Conservation (phyloP, 2,113 vertebrate genomes). For the Malurus alboscapulatus region DNA sequence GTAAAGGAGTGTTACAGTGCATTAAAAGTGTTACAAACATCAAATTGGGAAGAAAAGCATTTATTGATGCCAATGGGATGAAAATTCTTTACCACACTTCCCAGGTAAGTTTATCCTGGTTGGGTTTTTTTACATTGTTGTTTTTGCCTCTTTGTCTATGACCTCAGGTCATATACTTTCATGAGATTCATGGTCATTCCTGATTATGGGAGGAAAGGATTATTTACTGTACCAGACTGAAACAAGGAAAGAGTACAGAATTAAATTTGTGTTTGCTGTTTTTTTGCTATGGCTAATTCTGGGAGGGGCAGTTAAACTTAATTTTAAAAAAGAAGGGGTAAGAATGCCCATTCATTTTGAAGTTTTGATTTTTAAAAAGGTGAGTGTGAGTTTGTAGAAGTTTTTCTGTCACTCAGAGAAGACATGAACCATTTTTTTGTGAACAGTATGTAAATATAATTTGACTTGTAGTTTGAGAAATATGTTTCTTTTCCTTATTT, state of each 20-base stretch:
- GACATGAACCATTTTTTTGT: not conserved
- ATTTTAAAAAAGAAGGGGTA: fast-evolving
- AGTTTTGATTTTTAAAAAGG: not conserved
- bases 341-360: not conserved
- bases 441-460: not conserved
- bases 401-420: not conserved
- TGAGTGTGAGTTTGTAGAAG: not conserved
- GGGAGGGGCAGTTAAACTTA: not conserved
- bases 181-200: not conserved
- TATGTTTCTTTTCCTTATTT: not conserved
- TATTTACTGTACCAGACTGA: not conserved
- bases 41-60: conserved; percentile 93
- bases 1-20: conserved; percentile 92
- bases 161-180: not conserved
- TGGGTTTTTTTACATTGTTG: not conserved
- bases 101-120: conserved; percentile 77
- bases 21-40: conserved; percentile 92
- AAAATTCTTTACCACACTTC: conserved; percentile 92
- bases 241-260: not conserved
- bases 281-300: not conserved
- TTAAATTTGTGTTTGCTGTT: not conserved
- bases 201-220: not conserved
- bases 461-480: not conserved
- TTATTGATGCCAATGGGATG: conserved; percentile 92
- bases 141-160: not conserved